Conservation (phyloP, 2,888 invertebrate genomes). For the Holacanthella duospinosa region DNA sequence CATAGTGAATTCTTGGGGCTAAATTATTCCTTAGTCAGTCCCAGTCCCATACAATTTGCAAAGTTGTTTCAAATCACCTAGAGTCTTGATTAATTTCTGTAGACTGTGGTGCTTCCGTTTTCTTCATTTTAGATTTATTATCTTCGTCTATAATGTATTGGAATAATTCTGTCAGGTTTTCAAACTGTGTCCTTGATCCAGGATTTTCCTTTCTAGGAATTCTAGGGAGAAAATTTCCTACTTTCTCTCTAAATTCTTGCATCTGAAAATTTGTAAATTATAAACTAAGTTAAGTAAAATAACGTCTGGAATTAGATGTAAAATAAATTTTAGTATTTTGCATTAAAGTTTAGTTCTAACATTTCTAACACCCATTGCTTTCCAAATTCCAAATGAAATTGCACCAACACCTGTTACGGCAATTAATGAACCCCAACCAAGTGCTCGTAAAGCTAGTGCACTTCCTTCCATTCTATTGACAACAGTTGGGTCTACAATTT, state of each 20-base stretch:
- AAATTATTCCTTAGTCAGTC: too few species aligned
- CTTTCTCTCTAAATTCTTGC: constrained; percentile 68
- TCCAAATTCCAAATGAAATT: constrained; percentile 75
- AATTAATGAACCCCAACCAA: constrained; percentile 78
- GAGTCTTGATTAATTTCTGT: not conserved
- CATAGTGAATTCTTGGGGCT: too few species aligned
- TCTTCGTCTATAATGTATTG: constrained; percentile 52
- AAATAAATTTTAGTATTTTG: too few species aligned
- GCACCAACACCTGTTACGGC: constrained; percentile 74
- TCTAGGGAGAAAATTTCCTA: constrained; percentile 63
- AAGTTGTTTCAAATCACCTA: too few species aligned
- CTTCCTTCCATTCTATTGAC: constrained; percentile 62
- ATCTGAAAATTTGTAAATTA: constrained; percentile 57
- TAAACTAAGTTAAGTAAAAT: too few species aligned
- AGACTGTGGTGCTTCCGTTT: not conserved
- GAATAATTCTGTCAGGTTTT: constrained; percentile 69
- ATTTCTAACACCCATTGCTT: constrained; percentile 67
- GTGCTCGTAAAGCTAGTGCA: constrained; percentile 64
- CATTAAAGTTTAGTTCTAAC: not conserved
- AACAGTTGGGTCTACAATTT: constrained; percentile 50
- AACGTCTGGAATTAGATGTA: too few species aligned
- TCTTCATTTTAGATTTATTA: constrained; percentile 15
- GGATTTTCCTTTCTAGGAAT: constrained; percentile 68
- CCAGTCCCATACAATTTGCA: too few species aligned
- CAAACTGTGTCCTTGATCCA: constrained; percentile 75